A percentile compares a stretch with the other conserved stretches of the same genome.
These are phyloP conservation scores for Rhopalosiphum maidis DNA, from an alignment of 1,140 invertebrate species.

Conservation along the genomic window DNA sequence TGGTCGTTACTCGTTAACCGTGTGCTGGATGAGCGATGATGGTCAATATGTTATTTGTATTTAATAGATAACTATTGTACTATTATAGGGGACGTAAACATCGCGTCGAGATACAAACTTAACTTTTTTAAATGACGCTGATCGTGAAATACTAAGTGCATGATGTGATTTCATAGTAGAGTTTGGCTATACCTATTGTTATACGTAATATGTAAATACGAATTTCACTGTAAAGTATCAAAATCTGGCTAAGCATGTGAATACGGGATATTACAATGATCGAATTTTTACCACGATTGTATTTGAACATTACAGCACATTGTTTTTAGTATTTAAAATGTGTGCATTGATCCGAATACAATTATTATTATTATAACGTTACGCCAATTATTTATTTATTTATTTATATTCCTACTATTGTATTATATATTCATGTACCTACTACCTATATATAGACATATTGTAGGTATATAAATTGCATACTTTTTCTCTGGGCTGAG, in stretches of 20 bases:
- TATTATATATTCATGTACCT: not conserved
- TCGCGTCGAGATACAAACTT: not conserved
- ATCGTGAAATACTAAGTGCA: not conserved
- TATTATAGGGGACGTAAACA: not conserved
- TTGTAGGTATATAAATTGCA: too few species aligned
- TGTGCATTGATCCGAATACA: not conserved
- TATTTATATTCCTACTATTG: not conserved
- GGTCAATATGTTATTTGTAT: not conserved
- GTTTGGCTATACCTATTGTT: not conserved
- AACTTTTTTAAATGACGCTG: not conserved
- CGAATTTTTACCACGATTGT: not conserved
- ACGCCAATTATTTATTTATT: too few species aligned
- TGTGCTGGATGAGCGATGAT: not conserved
- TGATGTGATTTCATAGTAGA: not conserved
- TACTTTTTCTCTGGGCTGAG: not conserved
- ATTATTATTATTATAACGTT: not conserved
- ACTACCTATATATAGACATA: too few species aligned
- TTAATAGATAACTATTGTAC: not conserved
- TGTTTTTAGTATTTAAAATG: not conserved
- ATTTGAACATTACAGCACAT: not conserved
- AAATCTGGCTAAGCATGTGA: not conserved
- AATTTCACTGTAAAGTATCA: not conserved
- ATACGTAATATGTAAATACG: not conserved
- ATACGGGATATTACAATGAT: not conserved
- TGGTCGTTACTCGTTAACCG: conserved; percentile 23